Percentiles rank a stretch among this genome's conserved stretches.
These are phyloP conservation scores for Blera fallax DNA, from an alignment of 2,888 invertebrate species.

Conservation along the genomic window DNA sequence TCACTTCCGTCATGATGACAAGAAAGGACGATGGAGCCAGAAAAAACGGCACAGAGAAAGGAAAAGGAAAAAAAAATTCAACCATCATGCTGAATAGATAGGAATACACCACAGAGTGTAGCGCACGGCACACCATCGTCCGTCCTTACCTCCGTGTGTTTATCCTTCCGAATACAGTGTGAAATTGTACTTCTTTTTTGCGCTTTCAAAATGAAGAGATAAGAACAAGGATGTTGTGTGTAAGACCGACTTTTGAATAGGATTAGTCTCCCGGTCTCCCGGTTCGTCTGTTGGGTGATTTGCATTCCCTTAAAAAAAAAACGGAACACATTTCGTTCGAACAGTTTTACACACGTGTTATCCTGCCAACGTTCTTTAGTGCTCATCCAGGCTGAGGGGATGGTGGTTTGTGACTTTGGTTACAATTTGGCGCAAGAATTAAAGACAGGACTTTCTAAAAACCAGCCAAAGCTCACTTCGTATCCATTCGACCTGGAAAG, in stretches of 20 bases:
- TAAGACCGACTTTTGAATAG: not conserved
- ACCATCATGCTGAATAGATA: not conserved
- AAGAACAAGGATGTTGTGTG: not conserved
- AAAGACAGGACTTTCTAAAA: too few species aligned
- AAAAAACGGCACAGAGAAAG: not conserved
- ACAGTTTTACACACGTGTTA: too few species aligned
- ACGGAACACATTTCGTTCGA: too few species aligned
- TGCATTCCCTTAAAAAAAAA: not conserved
- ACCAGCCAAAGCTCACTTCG: too few species aligned
- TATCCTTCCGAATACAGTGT: not conserved
- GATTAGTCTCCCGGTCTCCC: too few species aligned
- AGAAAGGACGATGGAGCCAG: not conserved
- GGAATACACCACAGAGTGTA: not conserved
- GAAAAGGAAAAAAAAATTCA: not conserved
- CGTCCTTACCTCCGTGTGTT: not conserved
- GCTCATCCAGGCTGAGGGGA: too few species aligned
- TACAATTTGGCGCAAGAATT: too few species aligned
- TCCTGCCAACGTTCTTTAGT: too few species aligned
- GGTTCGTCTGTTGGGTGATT: not conserved
- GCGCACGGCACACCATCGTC: not conserved
- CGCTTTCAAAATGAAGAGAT: not conserved
- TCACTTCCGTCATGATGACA: conserved; percentile 40
- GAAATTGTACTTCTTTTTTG: not conserved
- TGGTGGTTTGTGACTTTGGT: too few species aligned
- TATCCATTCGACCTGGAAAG: too few species aligned